These are phyloP conservation scores for Caenorhabditis wallacei DNA, from an alignment of 2,888 invertebrate species.

Conservation along the genomic window DNA sequence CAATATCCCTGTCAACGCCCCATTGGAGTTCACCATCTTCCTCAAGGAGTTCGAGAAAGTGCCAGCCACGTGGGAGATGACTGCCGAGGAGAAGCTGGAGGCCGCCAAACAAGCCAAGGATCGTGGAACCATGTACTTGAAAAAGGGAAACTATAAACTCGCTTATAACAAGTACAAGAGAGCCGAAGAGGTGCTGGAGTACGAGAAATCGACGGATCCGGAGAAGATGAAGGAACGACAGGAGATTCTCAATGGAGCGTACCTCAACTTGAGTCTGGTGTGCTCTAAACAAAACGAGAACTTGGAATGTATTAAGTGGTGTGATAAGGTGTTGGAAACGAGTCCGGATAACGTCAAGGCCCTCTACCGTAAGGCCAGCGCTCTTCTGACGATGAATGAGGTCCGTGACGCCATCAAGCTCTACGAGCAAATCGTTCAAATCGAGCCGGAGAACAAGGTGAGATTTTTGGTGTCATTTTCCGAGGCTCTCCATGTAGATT, in stretches of 20 bases:
- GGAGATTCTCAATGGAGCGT: conserved; percentile 75
- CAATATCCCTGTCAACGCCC: conserved; percentile 89
- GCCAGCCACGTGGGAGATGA: conserved; percentile 91
- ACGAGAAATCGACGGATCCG: conserved; percentile 75
- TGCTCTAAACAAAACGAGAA: conserved; percentile 83
- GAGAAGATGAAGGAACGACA: conserved; percentile 73
- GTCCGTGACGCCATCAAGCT: conserved; percentile 89
- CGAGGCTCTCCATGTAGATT: too few relatives aligned
- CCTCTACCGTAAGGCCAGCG: conserved; percentile 87
- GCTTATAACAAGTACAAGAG: conserved; percentile 93
- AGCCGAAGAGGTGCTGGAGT: conserved; percentile 87
- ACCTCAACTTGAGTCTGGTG: conserved; percentile 77
- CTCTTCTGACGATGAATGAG: conserved; percentile 86
- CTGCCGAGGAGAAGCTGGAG: conserved; percentile 89
- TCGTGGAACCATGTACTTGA: conserved; percentile 92
- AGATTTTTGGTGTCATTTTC: too few relatives aligned
- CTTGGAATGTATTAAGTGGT: conserved; percentile 86
- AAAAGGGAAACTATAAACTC: conserved; percentile 85
- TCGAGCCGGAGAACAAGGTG: conserved; percentile 91
- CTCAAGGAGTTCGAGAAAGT: conserved; percentile 91
- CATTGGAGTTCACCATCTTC: conserved; percentile 90
- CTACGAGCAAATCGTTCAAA: conserved; percentile 89
- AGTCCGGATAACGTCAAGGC: conserved; percentile 92
- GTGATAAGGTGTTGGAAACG: conserved; percentile 89
- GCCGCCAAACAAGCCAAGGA: conserved; percentile 91